Conservation (phyloP, 2,113 vertebrate genomes). For the Jaculus jaculus region DNA sequence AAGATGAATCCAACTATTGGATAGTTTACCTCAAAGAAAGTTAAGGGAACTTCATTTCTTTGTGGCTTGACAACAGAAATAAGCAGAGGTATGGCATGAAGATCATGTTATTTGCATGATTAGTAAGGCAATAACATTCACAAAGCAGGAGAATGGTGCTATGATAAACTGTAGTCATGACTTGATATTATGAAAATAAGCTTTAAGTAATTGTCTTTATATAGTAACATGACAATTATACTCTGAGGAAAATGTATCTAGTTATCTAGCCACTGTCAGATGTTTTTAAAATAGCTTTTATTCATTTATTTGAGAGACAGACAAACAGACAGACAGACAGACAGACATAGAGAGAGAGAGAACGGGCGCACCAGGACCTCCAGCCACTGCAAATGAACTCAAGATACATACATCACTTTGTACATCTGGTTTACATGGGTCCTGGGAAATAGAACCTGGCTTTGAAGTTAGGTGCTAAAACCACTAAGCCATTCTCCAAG, state of each 20-base stretch:
- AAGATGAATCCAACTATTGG: not conserved
- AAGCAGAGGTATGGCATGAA: not conserved
- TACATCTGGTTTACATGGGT: too few relatives aligned
- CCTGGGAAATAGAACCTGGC: too few relatives aligned
- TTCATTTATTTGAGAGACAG: too few relatives aligned
- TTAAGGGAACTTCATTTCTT: not conserved
- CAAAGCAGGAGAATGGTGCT: not conserved
- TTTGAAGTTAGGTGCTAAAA: too few relatives aligned
- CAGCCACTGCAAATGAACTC: too few relatives aligned
- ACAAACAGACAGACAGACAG: too few relatives aligned
- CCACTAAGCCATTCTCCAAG: too few relatives aligned
- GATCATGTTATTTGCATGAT: not conserved
- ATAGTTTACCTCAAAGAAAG: not conserved
- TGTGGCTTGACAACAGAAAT: not conserved
- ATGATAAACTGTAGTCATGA: conserved; percentile 44
- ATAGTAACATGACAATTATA: not conserved
- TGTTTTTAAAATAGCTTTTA: not conserved
- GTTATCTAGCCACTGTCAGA: not conserved
- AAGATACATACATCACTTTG: too few relatives aligned
- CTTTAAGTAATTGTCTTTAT: conserved; percentile 42
- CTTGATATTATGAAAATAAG: conserved; percentile 44
- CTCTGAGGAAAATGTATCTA: conserved; percentile 14
- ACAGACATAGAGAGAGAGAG: too few relatives aligned
- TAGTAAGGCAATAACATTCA: conserved; percentile 52
- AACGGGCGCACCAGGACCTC: too few relatives aligned